Base-by-base conservation (phyloP, 2,797 vertebrate species). In the Lepidocolaptes lacrymiger region DNA sequence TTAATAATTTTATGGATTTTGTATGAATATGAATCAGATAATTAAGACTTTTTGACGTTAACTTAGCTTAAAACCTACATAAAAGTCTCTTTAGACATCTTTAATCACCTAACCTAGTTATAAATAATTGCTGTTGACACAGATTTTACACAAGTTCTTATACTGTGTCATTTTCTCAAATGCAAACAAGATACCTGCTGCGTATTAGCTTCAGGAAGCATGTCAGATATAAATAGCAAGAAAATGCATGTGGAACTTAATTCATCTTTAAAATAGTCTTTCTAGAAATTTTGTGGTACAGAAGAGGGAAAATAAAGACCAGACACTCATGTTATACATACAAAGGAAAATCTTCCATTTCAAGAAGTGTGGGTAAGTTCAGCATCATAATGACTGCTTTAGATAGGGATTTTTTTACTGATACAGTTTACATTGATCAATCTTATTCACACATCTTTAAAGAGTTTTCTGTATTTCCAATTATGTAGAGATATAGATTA, bases 171-270 rank as follows among this genome's bases (percentile, higher is more conserved):
- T 79, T 91, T 94, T 88, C 71, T 91, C 43, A 85, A 86, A 87
- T 39, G 36, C 61, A 96, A 95, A 91, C 74, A 88, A 91, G 89
- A 77, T 20, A 75, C 44, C 59, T 95, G 79, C 72, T 88, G 74
- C 88, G 48, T 80, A 85, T 87, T 59, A 89, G 18, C 61, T 95
- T 93, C 83, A 84, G 77, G 71, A 93, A 85, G 32, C 20, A 62
- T 34, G 15, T 87, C 77, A 90, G 86, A 86, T 64, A 74, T 68
- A 85, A 94, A 96, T 91, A 79, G 52, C 55, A 91, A 94, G 23
- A 85, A 93, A 96, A 94, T 51, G 44, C 72, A 79, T 18, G 19
- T 55, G 43, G 54, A 93, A 86, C 34, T 76, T 73, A 73, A 85
- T 85, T 91, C 3, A 51, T 73, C 44, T 81, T 89, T 87, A 87